Evolutionary conservation across 2,888 invertebrate species (phyloP).

Genomic region (Rhamphomyia laevipes): DNA sequence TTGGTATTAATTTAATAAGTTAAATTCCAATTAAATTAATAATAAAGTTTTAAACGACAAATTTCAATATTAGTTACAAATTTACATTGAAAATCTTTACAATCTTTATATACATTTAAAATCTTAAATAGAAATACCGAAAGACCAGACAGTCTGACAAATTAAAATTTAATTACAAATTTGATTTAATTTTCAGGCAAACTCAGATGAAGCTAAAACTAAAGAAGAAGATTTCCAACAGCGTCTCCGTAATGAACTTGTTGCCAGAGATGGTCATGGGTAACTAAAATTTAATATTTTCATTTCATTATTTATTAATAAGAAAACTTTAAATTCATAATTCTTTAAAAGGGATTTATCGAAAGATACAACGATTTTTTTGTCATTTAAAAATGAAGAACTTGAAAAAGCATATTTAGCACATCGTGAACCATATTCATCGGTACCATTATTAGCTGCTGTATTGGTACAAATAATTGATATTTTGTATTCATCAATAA

Average conservation of each 20-base stretch:
- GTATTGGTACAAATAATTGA: conserved; percentile 48
- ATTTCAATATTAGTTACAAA: too few relatives aligned
- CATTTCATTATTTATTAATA: not conserved
- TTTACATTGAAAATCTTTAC: too few relatives aligned
- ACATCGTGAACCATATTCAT: conserved; percentile 53
- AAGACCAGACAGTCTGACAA: too few relatives aligned
- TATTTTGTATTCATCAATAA: conserved; percentile 42
- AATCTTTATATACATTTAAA: too few relatives aligned
- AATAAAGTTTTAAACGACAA: too few relatives aligned
- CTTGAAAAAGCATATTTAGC: conserved; percentile 55
- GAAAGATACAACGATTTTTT: conserved; percentile 51
- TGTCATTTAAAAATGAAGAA: conserved; percentile 52
- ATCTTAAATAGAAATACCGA: too few relatives aligned
- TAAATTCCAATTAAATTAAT: too few relatives aligned
- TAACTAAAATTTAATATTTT: conserved; percentile 30
- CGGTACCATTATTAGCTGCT: conserved; percentile 50
- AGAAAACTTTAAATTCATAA: not conserved
- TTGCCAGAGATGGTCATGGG: conserved; percentile 74
- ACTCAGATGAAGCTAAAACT: conserved; percentile 11
- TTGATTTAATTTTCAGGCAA: conserved; percentile 9
- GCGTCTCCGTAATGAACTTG: conserved; percentile 68
- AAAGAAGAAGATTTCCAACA: conserved; percentile 62
- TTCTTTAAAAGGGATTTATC: conserved; percentile 44
- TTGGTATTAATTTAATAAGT: too few relatives aligned
- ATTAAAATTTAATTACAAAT: too few relatives aligned